Conservation (phyloP, 2,888 invertebrate genomes). For the Petrophora chlorosata region DNA sequence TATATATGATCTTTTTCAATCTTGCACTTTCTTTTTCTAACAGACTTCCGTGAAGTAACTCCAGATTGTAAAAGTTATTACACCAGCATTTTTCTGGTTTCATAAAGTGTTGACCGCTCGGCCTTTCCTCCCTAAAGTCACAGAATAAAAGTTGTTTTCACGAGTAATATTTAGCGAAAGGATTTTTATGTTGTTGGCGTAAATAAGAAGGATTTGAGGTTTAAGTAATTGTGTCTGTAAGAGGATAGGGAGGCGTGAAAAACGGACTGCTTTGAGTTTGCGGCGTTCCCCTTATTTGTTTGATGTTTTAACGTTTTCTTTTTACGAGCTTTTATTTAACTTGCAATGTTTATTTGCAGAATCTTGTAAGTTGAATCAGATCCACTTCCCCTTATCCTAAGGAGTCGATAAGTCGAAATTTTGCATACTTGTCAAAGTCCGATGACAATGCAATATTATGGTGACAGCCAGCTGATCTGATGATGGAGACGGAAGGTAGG, state of each 20-base stretch:
- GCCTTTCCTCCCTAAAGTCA: background rate
- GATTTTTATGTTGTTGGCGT: slow-evolving; percentile 21
- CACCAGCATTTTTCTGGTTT: background rate
- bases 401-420: too few relatives aligned
- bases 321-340: too few relatives aligned
- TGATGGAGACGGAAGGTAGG: too few relatives aligned
- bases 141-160: slow-evolving; percentile 17
- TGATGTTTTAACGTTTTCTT: slow-evolving; percentile 10
- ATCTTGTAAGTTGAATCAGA: too few relatives aligned
- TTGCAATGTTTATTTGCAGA: too few relatives aligned
- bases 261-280: background rate
- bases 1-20: too few relatives aligned
- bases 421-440: too few relatives aligned
- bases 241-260: background rate
- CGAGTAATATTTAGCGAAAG: slow-evolving; percentile 18
- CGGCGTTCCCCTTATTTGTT: background rate
- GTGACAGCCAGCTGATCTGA: too few relatives aligned
- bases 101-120: background rate
- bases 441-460: too few relatives aligned
- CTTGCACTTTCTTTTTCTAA: too few relatives aligned
- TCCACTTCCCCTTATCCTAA: too few relatives aligned
- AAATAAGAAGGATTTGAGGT: slow-evolving; percentile 23
- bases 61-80: background rate
- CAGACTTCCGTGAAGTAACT: background rate
- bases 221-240: slow-evolving; percentile 28